Evolutionary conservation across 2,113 vertebrate species (phyloP).

Genomic region (Trinectes maculatus): DNA sequence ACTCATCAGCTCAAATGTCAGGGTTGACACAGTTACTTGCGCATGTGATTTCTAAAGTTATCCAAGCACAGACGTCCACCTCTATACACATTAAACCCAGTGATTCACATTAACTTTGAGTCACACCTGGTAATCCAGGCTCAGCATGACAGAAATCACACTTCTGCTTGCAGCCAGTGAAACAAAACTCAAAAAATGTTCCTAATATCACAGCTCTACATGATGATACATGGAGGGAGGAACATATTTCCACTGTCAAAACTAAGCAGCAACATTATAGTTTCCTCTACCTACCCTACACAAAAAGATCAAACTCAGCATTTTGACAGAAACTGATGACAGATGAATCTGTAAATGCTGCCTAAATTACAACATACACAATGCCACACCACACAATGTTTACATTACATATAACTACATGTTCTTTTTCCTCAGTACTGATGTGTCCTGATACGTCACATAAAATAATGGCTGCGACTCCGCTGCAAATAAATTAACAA

Average conservation of each 20-base stretch:
- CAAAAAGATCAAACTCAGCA: background rate
- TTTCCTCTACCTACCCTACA: background rate
- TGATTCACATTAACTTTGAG: constrained; percentile 14
- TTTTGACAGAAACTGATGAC: too few relatives aligned
- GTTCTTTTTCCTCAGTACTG: too few relatives aligned
- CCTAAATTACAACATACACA: too few relatives aligned
- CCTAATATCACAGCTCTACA: background rate
- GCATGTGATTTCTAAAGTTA: background rate
- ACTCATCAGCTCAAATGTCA: background rate
- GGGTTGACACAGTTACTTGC: background rate
- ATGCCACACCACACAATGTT: too few relatives aligned
- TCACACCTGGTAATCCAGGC: constrained; percentile 32
- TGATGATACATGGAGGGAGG: too few relatives aligned
- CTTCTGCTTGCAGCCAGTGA: constrained; percentile 30
- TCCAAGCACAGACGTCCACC: background rate
- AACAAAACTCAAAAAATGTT: constrained; percentile 30
- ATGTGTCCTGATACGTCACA: too few relatives aligned
- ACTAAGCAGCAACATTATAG: too few relatives aligned
- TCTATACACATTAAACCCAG: background rate
- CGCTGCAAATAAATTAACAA: too few relatives aligned
- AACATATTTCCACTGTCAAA: too few relatives aligned
- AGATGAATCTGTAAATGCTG: too few relatives aligned
- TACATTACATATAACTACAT: too few relatives aligned
- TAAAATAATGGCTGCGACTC: too few relatives aligned
- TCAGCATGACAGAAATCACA: constrained; percentile 21